These are phyloP conservation scores for Acleris literana DNA, from an alignment of 2,888 invertebrate species.

Conservation along the genomic window DNA sequence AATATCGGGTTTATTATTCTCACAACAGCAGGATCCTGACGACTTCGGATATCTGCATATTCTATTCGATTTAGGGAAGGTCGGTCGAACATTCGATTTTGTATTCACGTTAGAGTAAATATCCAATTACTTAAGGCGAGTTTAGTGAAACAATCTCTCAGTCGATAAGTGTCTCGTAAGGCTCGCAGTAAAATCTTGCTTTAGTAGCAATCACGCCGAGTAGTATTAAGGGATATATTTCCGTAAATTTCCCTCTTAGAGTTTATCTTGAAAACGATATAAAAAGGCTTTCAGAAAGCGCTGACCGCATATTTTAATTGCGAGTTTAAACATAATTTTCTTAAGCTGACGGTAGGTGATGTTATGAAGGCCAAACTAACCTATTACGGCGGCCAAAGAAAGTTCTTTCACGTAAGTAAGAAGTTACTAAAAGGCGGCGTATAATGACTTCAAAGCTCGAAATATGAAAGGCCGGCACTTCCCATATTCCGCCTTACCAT, in stretches of 20 bases:
- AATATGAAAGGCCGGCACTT: slow-evolving; percentile 36
- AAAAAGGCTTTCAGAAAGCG: slow-evolving; percentile 6
- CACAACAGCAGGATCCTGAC: slow-evolving; percentile 33
- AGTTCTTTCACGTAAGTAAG: slow-evolving; percentile 33
- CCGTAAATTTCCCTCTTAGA: slow-evolving; percentile 24
- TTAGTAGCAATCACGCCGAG: slow-evolving; percentile 36
- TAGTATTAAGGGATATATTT: slow-evolving; percentile 34
- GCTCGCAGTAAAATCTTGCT: slow-evolving; percentile 51
- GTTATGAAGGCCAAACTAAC: slow-evolving; percentile 21
- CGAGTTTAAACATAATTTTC: slow-evolving; percentile 21
- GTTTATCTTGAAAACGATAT: background rate
- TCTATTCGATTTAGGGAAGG: slow-evolving; percentile 55
- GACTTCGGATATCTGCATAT: slow-evolving; percentile 36
- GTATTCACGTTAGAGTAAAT: slow-evolving; percentile 62
- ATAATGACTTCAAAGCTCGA: slow-evolving; percentile 35
- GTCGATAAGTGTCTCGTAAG: slow-evolving; percentile 52
- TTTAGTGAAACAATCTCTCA: slow-evolving; percentile 48
- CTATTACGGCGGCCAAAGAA: slow-evolving; percentile 24
- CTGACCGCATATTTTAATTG: slow-evolving; percentile 19
- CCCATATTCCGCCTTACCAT: slow-evolving; percentile 31
- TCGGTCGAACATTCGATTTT: slow-evolving; percentile 54
- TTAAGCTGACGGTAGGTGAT: background rate
- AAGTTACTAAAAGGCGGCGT: slow-evolving; percentile 33
- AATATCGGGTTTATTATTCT: slow-evolving; percentile 37
- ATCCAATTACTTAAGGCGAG: slow-evolving; percentile 72